Conservation (phyloP, 2,888 invertebrate species). For the Anodontia alba region DNA sequence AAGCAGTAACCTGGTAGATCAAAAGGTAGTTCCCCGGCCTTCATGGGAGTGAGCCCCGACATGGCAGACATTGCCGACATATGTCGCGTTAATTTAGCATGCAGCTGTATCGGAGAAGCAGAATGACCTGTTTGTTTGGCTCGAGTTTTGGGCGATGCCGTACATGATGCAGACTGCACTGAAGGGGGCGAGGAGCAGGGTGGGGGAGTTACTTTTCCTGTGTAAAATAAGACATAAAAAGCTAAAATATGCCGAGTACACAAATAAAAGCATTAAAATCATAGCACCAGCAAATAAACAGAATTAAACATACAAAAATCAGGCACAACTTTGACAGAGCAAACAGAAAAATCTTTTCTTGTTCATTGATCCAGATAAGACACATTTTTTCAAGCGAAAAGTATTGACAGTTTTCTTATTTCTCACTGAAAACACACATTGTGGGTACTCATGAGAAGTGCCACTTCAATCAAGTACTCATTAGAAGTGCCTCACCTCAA, state of each 20-base stretch:
- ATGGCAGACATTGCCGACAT: slow-evolving; percentile 23
- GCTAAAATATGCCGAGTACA: slow-evolving; percentile 2
- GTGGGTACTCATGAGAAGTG: no score
- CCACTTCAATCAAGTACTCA: no score
- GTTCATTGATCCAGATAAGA: no score
- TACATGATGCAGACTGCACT: slow-evolving; percentile 21
- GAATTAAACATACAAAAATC: background rate
- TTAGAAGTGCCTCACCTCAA: no score
- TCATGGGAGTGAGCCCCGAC: slow-evolving; percentile 27
- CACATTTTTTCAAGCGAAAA: no score
- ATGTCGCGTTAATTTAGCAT: slow-evolving; percentile 40
- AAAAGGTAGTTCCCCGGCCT: slow-evolving; percentile 18
- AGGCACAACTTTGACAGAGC: background rate
- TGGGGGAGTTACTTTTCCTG: slow-evolving; percentile 11
- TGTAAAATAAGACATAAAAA: slow-evolving; percentile 15
- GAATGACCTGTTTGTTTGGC: slow-evolving; percentile 24
- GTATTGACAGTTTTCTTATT: no score
- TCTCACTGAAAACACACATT: no score
- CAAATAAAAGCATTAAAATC: background rate
- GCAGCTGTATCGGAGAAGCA: slow-evolving; percentile 48
- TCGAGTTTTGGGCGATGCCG: slow-evolving; percentile 2
- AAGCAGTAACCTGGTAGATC: slow-evolving; percentile 47
- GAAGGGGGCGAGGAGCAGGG: background rate
- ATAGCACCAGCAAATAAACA: background rate
- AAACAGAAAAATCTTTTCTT: background rate